phyloP scores from a whole-genome alignment of 1,140 invertebrate species.

The Drosophila auraria region DNA sequence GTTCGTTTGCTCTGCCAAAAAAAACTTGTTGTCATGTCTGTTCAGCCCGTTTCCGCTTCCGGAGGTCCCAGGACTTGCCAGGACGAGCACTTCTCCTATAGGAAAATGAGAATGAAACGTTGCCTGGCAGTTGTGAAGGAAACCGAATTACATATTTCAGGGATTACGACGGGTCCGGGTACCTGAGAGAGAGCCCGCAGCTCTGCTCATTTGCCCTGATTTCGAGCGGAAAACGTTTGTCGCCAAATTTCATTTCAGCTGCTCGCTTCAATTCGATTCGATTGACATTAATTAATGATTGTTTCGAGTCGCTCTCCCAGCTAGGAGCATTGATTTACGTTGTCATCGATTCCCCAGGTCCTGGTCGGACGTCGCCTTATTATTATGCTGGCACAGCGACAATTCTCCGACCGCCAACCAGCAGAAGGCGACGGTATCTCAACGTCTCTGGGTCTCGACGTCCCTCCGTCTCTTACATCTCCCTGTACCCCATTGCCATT shows the following conservation, averaged over 20 bases:
- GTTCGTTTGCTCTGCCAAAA: constrained; percentile 65
- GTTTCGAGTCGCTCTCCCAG: constrained; percentile 65
- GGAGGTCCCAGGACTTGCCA: constrained; percentile 8
- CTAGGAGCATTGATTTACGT: constrained; percentile 75
- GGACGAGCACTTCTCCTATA: constrained; percentile 19
- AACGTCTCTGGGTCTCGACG: constrained; percentile 1
- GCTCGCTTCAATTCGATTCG: constrained; percentile 73
- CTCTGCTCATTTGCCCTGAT: constrained; percentile 77
- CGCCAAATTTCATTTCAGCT: constrained; percentile 80
- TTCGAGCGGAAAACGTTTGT: constrained; percentile 81
- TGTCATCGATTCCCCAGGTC: constrained; percentile 68
- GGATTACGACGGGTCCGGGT: constrained; percentile 24
- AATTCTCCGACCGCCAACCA: constrained; percentile 51
- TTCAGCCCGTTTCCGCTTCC: constrained; percentile 40
- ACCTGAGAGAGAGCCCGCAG: constrained; percentile 56
- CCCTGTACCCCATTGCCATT: constrained; percentile 15
- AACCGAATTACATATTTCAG: constrained; percentile 60
- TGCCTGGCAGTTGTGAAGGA: constrained; percentile 45
- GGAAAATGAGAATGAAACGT: constrained; percentile 67
- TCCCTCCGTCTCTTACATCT: not conserved
- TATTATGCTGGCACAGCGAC: constrained; percentile 80
- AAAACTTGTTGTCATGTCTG: constrained; percentile 65
- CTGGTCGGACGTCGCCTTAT: constrained; percentile 49
- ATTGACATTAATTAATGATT: constrained; percentile 84
- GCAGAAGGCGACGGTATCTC: constrained; percentile 18